phyloP scores from a whole-genome alignment of 2,113 vertebrate genomes.

The Cyanoderma ruficeps region DNA sequence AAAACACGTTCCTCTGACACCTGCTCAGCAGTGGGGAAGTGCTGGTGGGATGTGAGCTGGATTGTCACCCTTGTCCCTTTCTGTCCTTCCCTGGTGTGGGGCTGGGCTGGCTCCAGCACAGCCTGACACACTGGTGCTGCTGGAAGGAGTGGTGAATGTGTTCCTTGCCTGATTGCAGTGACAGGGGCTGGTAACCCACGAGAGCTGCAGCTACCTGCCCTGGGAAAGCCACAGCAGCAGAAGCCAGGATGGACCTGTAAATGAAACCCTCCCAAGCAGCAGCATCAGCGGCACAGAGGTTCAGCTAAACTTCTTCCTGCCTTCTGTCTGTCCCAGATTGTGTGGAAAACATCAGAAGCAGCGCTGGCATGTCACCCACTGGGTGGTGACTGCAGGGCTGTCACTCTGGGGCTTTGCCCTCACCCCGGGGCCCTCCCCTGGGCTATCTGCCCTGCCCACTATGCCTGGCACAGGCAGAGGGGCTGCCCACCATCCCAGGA shows the following conservation, averaged over 20 bases:
- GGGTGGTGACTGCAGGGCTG: neutral
- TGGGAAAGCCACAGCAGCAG: neutral
- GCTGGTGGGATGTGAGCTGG: neutral
- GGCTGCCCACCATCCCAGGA: neutral
- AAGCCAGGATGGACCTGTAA: neutral
- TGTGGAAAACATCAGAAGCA: rapidly evolving
- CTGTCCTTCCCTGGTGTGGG: rapidly evolving
- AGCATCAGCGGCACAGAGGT: neutral
- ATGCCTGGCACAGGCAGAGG: neutral
- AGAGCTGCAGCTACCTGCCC: neutral
- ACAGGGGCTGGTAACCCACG: rapidly evolving
- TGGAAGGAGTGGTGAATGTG: neutral
- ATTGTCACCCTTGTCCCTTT: rapidly evolving
- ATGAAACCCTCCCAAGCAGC: neutral
- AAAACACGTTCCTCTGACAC: neutral
- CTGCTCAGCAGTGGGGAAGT: neutral
- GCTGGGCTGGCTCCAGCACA: neutral
- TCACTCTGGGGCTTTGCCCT: neutral
- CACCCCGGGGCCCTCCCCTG: neutral
- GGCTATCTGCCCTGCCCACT: neutral
- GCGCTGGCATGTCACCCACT: neutral
- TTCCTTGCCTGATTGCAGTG: neutral
- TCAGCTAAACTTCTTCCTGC: neutral
- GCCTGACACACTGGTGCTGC: neutral
- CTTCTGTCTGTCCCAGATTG: neutral